Conservation (phyloP, 2,888 invertebrate species). For the Petrolisthes manimaculis region DNA sequence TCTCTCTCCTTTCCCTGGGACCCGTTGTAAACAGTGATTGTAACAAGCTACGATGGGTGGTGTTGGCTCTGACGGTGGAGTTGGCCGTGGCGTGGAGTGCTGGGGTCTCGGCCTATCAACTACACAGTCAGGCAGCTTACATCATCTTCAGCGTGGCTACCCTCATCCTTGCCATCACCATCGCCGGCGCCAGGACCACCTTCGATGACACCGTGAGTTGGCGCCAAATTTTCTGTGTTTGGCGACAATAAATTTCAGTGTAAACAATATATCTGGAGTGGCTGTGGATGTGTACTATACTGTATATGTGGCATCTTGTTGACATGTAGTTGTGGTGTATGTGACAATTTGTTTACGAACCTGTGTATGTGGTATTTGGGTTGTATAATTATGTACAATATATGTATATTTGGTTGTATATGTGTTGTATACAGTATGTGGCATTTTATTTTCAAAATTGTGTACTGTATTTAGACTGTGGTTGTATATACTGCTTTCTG, state of each 20-base stretch:
- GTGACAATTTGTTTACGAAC: background rate
- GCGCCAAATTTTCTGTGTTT: background rate
- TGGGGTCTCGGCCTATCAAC: slow-evolving; percentile 44
- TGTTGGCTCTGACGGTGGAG: slow-evolving; percentile 50
- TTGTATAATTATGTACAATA: no score
- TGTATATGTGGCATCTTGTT: background rate
- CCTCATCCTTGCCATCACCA: slow-evolving; percentile 58
- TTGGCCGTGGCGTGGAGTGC: slow-evolving; percentile 46
- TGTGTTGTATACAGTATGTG: no score
- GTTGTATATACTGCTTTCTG: no score
- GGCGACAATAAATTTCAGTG: background rate
- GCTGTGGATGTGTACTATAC: background rate
- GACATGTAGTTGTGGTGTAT: background rate
- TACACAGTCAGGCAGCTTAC: background rate
- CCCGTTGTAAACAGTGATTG: slow-evolving; percentile 41
- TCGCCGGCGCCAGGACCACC: slow-evolving; percentile 49
- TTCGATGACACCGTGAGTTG: slow-evolving; percentile 61
- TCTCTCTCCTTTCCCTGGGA: background rate
- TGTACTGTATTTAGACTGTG: no score
- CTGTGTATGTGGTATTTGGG: no score
- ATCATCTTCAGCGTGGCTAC: slow-evolving; percentile 48
- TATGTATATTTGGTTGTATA: no score
- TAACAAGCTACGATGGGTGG: slow-evolving; percentile 63
- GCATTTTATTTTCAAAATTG: no score
- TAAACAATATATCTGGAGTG: background rate